Percentiles rank a stretch among this genome's conserved stretches.
phyloP scores from a whole-genome alignment of 1,140 invertebrate genomes.

The Micrasema longulum region DNA sequence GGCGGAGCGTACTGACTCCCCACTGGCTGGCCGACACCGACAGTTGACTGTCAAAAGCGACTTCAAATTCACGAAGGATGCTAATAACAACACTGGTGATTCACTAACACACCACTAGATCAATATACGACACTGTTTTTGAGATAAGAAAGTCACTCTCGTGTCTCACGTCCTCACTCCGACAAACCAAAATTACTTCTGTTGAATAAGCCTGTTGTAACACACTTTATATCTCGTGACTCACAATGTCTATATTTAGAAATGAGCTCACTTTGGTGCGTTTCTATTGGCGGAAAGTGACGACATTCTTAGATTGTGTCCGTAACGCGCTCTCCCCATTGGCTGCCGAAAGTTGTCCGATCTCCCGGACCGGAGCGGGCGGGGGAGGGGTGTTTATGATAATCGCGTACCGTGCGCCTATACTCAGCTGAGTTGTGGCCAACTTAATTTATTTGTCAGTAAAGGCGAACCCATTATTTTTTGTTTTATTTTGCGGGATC shows the following conservation, averaged over 20 bases:
- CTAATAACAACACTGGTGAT: slow-evolving; percentile 49
- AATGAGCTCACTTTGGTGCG: slow-evolving; percentile 61
- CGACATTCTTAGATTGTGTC: slow-evolving; percentile 53
- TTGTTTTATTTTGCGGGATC: slow-evolving; percentile 54
- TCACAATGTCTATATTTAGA: slow-evolving; percentile 70
- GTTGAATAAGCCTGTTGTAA: slow-evolving; percentile 40
- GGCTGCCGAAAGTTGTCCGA: slow-evolving; percentile 49
- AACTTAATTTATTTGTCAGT: slow-evolving; percentile 41
- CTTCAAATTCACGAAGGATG: slow-evolving; percentile 31
- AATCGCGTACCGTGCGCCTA: slow-evolving; percentile 26
- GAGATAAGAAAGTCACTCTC: slow-evolving; percentile 40
- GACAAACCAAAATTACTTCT: slow-evolving; percentile 42
- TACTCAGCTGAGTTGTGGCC: slow-evolving; percentile 31
- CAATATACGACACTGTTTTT: slow-evolving; percentile 27
- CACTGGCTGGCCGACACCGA: slow-evolving; percentile 4
- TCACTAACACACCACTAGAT: slow-evolving; percentile 46
- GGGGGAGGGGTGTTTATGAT: slow-evolving; percentile 67
- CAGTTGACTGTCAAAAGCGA: slow-evolving; percentile 49
- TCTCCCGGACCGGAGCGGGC: slow-evolving; percentile 51
- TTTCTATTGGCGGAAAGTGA: slow-evolving; percentile 63
- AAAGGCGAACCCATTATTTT: slow-evolving; percentile 33
- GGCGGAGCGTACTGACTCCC: slow-evolving; percentile 31
- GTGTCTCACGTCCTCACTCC: slow-evolving; percentile 23
- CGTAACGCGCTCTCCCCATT: slow-evolving; percentile 45
- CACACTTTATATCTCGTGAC: slow-evolving; percentile 69